These are phyloP conservation scores for Pemphigus obesinymphae DNA, from an alignment of 1,140 invertebrate genomes.

Conservation along the genomic window DNA sequence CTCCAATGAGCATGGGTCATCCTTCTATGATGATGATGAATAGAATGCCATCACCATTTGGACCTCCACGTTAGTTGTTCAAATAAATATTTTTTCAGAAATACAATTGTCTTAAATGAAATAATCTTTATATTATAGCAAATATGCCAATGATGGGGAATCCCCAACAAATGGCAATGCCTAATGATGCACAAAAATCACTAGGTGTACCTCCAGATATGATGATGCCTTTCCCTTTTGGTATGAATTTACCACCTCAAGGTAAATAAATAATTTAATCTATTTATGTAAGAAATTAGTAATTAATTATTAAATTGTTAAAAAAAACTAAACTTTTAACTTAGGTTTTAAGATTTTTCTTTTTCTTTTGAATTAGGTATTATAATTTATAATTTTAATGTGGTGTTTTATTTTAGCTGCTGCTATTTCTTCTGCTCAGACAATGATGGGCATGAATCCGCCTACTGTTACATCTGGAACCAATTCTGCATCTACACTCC, in stretches of 20 bases:
- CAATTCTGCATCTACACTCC: neutral
- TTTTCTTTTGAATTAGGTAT: neutral
- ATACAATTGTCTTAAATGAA: neutral
- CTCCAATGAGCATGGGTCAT: slow-evolving; percentile 62
- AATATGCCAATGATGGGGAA: slow-evolving; percentile 43
- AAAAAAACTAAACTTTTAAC: no score
- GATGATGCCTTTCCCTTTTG: slow-evolving; percentile 51
- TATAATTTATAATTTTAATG: neutral
- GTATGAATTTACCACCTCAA: slow-evolving; percentile 39
- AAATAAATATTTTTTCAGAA: neutral
- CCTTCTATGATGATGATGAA: slow-evolving; percentile 57
- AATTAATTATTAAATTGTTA: neutral
- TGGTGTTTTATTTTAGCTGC: slow-evolving; percentile 1
- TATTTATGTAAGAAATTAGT: neutral
- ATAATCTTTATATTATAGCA: slow-evolving; percentile 33
- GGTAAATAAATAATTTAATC: neutral
- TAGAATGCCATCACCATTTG: slow-evolving; percentile 52
- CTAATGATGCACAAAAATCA: slow-evolving; percentile 46
- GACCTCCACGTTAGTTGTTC: slow-evolving; percentile 41
- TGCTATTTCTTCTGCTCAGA: slow-evolving; percentile 25
- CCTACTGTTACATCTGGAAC: neutral
- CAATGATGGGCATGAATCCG: slow-evolving; percentile 14
- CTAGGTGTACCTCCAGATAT: slow-evolving; percentile 52
- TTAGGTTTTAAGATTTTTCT: no score
- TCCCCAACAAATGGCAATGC: slow-evolving; percentile 42